A percentile compares a stretch with the other conserved stretches of the same genome.
phyloP scores from a whole-genome alignment of 2,888 invertebrate species.

The Calliphora vomitoria region DNA sequence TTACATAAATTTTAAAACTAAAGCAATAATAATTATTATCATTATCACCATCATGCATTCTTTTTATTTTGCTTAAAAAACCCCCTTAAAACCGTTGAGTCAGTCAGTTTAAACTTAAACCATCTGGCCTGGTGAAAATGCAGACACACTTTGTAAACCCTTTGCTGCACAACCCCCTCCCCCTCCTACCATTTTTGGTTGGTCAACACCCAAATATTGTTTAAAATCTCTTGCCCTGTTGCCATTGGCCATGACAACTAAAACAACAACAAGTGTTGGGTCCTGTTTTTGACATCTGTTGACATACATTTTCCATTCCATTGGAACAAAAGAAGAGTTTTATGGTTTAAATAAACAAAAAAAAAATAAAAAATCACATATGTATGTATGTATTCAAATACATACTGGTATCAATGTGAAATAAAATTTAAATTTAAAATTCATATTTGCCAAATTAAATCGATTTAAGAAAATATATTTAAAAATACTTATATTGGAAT shows the following conservation, averaged over 20 bases:
- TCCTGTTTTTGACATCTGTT: slow-evolving; percentile 69
- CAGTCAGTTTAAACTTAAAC: slow-evolving; percentile 12
- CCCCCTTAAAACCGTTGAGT: slow-evolving; percentile 10
- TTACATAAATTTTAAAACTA: slow-evolving; percentile 19
- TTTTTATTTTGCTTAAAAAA: slow-evolving; percentile 34
- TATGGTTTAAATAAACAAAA: slow-evolving; percentile 36
- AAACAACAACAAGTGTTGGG: slow-evolving; percentile 50
- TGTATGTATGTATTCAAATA: background rate
- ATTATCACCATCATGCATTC: slow-evolving; percentile 14
- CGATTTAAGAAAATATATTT: background rate
- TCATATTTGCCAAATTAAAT: background rate
- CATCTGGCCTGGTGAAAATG: slow-evolving; percentile 57
- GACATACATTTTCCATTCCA: slow-evolving; percentile 62
- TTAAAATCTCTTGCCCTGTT: slow-evolving; percentile 38
- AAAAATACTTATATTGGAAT: too few species aligned
- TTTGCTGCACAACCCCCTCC: background rate
- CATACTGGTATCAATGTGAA: background rate
- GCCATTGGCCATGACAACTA: slow-evolving; percentile 59
- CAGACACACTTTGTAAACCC: slow-evolving; percentile 22
- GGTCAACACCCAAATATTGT: background rate
- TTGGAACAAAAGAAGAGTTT: slow-evolving; percentile 65
- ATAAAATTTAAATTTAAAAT: slow-evolving; percentile 11
- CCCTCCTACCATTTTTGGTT: background rate
- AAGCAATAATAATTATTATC: slow-evolving; percentile 4
- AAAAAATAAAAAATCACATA: background rate